These are phyloP conservation scores for Hirudo medicinalis DNA, from an alignment of 1,140 invertebrate genomes.

Conservation along the genomic window DNA sequence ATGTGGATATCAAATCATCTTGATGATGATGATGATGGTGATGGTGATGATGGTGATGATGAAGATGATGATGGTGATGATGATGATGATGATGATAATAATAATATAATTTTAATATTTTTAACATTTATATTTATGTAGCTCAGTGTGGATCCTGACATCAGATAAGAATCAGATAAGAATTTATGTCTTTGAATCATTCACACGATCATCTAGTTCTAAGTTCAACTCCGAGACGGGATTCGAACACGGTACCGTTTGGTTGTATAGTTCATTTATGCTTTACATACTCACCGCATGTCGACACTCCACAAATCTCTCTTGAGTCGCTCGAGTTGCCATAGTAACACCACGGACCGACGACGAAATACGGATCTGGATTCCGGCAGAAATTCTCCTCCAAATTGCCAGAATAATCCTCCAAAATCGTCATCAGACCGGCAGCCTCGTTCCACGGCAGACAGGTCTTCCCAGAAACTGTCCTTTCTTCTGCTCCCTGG, in stretches of 20 bases:
- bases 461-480: neutral
- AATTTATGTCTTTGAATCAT: constrained; percentile 3
- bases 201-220: no score
- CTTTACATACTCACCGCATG: neutral
- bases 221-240: no score
- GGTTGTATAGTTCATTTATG: no score
- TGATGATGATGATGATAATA: no score
- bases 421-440: neutral
- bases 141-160: no score
- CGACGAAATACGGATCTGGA: neutral
- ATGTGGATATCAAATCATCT: no score
- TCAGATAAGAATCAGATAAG: neutral
- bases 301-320: neutral
- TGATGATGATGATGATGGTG: no score
- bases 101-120: no score
- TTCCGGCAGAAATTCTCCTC: constrained; percentile 2
- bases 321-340: neutral
- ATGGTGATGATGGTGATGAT: no score
- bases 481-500: neutral
- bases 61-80: no score
- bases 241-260: no score
- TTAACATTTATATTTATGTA: no score
- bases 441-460: neutral
- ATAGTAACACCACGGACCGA: neutral
- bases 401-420: neutral